A percentile compares a stretch with the other conserved stretches of the same genome.
phyloP scores from a whole-genome alignment of 1,140 invertebrate genomes.

The Danaus plexippus region DNA sequence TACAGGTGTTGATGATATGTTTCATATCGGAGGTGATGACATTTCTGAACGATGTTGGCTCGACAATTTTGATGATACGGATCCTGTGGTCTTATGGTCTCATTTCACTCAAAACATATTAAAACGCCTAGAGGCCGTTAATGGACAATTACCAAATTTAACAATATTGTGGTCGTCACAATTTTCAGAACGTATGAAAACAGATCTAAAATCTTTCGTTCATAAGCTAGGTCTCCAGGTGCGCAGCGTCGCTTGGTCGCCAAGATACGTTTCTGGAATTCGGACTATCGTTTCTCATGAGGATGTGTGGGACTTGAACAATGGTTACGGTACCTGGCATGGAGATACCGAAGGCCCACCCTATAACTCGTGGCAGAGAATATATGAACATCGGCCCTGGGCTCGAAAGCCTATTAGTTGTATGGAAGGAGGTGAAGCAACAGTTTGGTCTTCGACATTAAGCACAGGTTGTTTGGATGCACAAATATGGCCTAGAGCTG shows the following conservation, averaged over 20 bases:
- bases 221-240: slow-evolving; percentile 66
- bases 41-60: slow-evolving; percentile 75
- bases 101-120: slow-evolving; percentile 78
- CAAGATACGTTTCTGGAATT: slow-evolving; percentile 78
- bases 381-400: slow-evolving; percentile 85
- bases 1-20: slow-evolving; percentile 76
- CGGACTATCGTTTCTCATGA: slow-evolving; percentile 84
- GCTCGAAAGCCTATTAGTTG: slow-evolving; percentile 39
- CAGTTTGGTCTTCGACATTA: slow-evolving; percentile 79
- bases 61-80: slow-evolving; percentile 76
- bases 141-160: slow-evolving; percentile 74
- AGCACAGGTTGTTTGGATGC: slow-evolving; percentile 73
- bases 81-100: slow-evolving; percentile 80
- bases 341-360: slow-evolving; percentile 79
- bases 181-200: slow-evolving; percentile 78
- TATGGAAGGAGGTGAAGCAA: slow-evolving; percentile 78
- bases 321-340: slow-evolving; percentile 82
- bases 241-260: slow-evolving; percentile 80
- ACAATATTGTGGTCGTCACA: slow-evolving; percentile 83
- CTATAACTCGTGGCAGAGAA: slow-evolving; percentile 84
- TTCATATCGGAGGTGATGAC: slow-evolving; percentile 87
- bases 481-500: slow-evolving; percentile 78
- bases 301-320: slow-evolving; percentile 87
- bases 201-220: slow-evolving; percentile 75
- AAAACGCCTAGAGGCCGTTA: slow-evolving; percentile 73